These are phyloP conservation scores for Clitarchus hookeri DNA, from an alignment of 2,888 invertebrate species.

Conservation along the genomic window DNA sequence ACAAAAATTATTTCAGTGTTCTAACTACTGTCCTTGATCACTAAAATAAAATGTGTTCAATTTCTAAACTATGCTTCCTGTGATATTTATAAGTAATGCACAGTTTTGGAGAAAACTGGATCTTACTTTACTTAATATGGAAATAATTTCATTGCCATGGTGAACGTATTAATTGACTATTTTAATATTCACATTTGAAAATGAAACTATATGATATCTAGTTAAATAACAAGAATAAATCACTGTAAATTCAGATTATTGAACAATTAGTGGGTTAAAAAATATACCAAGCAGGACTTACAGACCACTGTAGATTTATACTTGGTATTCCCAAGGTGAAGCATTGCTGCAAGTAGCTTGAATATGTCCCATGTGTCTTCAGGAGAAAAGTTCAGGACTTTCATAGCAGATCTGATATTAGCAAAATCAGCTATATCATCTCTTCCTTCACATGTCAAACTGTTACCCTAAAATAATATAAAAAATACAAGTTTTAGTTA, in stretches of 20 bases:
- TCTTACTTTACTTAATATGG: too few relatives aligned
- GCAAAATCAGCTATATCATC: constrained; percentile 86
- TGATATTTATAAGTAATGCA: background rate
- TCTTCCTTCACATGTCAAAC: constrained; percentile 76
- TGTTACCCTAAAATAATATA: constrained; percentile 60
- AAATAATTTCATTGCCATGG: too few relatives aligned
- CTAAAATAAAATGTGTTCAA: too few relatives aligned
- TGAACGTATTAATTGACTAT: too few relatives aligned
- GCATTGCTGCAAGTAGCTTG: constrained; percentile 80
- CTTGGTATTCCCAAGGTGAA: constrained; percentile 90
- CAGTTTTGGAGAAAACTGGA: background rate
- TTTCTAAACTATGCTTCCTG: background rate
- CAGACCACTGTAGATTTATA: constrained; percentile 70
- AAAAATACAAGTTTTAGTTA: background rate
- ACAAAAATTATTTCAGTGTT: too few relatives aligned
- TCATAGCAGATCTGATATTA: constrained; percentile 90
- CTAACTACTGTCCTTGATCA: too few relatives aligned
- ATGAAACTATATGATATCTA: too few relatives aligned
- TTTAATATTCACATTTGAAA: too few relatives aligned
- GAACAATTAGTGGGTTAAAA: background rate
- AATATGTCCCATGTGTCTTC: constrained; percentile 84
- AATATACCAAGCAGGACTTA: constrained; percentile 42
- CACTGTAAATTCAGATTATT: too few relatives aligned
- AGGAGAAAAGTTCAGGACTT: constrained; percentile 84
- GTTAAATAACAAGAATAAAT: too few relatives aligned